Base-by-base conservation (phyloP, 64 coral and sea anemone genomes). In the Trachythela sp. region DNA sequence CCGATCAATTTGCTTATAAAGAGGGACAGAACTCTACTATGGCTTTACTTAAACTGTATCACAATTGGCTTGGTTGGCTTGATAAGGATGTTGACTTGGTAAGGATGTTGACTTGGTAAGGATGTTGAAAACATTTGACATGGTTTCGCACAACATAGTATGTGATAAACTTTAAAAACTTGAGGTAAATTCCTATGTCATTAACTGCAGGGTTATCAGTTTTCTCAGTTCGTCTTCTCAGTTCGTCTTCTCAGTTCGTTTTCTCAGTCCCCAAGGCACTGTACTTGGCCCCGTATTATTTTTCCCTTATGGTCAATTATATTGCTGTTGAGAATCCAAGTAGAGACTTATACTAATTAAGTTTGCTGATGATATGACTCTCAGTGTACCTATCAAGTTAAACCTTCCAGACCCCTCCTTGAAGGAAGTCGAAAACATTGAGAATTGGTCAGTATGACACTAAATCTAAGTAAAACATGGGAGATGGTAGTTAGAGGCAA, bases 301-400 rank as follows among this genome's bases (percentile, higher is more conserved):
- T n/a, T 35, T 80, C 75, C 30, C 15, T 80, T 6, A 80, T 80
- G 75, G 34, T 80, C 8, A 80, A 80, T 22, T n/a, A 80, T 80
- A 80, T 80, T 9, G 34, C 20, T 29, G 20, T 30, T 29, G 37
- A 34, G 30, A 18, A 30, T 37, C 34, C 75, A 30, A 40, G 15
- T 30, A 80, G 37, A 80, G 30, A 37, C 8, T 9, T n/a, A n/a
- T 36, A 80, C 26, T 80, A 18, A 30, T 80, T 9, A 80, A 80
- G 75, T 80, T 80, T 30, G 75, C 75, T 37, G 2, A 80, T 80
- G 75, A 80, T 37, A 80, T 80, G 26, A 80, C 75, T 29, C 32
- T 80, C 33, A 80, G 75, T 37, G 9, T 40, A 35, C 75, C 75
- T 15, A 22, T 80, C 30, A 64, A 27, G 22, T 64, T 18, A 7